Evolutionary conservation across 2,888 invertebrate genomes (phyloP).

Genomic region (Nemotelus pantherinus): DNA sequence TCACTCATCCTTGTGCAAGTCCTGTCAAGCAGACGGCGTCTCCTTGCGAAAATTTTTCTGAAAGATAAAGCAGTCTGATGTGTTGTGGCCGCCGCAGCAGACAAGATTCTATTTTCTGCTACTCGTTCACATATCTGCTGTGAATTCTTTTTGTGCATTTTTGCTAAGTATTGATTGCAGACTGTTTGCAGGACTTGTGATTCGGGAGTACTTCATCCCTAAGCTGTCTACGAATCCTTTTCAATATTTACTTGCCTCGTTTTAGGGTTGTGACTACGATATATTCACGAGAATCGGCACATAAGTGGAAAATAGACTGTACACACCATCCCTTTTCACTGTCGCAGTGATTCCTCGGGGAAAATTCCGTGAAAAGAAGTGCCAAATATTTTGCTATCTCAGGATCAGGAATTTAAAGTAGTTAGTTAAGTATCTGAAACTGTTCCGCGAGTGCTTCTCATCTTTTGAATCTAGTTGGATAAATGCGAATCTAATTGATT

Average conservation of each 20-base stretch:
- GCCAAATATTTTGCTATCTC: constrained; percentile 21
- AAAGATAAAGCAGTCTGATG: too few relatives aligned
- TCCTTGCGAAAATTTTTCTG: too few relatives aligned
- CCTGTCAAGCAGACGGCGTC: too few relatives aligned
- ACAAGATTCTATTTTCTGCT: too few relatives aligned
- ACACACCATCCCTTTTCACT: constrained; percentile 1
- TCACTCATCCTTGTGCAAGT: too few relatives aligned
- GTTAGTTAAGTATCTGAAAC: too few relatives aligned
- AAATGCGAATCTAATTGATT: too few relatives aligned
- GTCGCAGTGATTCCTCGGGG: constrained; percentile 24
- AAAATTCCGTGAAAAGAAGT: constrained; percentile 14
- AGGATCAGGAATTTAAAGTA: too few relatives aligned
- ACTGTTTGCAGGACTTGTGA: too few relatives aligned
- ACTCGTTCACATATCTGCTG: not conserved
- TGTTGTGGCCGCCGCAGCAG: too few relatives aligned
- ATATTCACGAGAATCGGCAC: not conserved
- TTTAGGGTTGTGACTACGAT: constrained; percentile 33
- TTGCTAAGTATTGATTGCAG: not conserved
- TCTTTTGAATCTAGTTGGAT: too few relatives aligned
- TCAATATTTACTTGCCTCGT: constrained; percentile 20
- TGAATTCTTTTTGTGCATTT: not conserved
- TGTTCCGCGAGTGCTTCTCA: too few relatives aligned
- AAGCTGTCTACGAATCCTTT: not conserved
- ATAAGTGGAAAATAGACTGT: not conserved
- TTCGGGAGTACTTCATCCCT: not conserved